A percentile compares a stretch with the other conserved stretches of the same genome.
Evolutionary conservation across 2,888 invertebrate species (phyloP).

Genomic region (Latrodectus elegans): DNA sequence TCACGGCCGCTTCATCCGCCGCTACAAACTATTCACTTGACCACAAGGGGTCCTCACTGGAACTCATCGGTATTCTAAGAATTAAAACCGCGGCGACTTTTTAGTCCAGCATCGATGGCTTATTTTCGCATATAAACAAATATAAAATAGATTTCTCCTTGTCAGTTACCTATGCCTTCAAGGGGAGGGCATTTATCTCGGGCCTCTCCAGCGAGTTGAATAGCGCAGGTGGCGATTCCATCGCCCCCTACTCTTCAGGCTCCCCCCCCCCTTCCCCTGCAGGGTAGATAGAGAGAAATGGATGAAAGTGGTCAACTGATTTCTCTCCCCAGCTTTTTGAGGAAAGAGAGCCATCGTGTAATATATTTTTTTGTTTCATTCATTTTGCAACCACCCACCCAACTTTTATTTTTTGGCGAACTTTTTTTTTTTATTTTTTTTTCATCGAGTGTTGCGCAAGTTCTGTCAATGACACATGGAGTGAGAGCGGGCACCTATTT

Average conservation of each 20-base stretch:
- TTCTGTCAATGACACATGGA: constrained; percentile 63
- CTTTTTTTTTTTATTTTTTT: constrained; percentile 18
- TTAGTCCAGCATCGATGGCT: too few relatives aligned
- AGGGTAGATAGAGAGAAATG: constrained; percentile 32
- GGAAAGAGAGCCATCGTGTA: constrained; percentile 56
- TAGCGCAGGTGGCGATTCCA: constrained; percentile 65
- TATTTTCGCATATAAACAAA: neutral
- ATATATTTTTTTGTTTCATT: constrained; percentile 52
- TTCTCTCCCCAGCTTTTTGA: constrained; percentile 62
- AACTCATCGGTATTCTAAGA: too few relatives aligned
- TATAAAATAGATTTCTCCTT: constrained; percentile 1
- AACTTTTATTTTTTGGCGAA: constrained; percentile 25
- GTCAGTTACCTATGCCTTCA: too few relatives aligned
- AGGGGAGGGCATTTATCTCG: constrained; percentile 34
- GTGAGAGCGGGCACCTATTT: constrained; percentile 39
- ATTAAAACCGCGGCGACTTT: too few relatives aligned
- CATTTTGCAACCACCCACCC: neutral
- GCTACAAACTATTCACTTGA: too few relatives aligned
- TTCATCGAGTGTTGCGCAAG: neutral
- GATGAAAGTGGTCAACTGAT: constrained; percentile 69
- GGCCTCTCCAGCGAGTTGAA: constrained; percentile 59
- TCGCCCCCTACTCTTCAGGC: neutral
- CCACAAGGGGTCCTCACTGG: too few relatives aligned
- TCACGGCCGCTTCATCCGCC: too few relatives aligned
- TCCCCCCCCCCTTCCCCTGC: neutral